A percentile compares a stretch with the other conserved stretches of the same genome.
Evolutionary conservation across 2,113 vertebrate species (phyloP).

Genomic region (Rissa tridactyla): DNA sequence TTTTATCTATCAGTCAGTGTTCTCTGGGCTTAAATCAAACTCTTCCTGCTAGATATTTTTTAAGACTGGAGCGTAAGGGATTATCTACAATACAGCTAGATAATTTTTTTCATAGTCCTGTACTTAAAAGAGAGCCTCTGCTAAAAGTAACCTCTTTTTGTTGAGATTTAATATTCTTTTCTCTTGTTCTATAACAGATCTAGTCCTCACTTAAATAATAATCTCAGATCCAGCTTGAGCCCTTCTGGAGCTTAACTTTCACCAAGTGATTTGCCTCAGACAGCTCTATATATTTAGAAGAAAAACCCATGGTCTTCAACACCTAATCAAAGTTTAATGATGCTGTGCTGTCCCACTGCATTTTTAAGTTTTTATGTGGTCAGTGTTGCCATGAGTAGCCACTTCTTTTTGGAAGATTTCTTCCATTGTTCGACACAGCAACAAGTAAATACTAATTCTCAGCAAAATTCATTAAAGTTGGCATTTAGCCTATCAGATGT

Average conservation of each 20-base stretch:
- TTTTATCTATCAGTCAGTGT: not conserved
- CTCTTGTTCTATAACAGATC: not conserved
- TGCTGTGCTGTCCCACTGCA: not conserved
- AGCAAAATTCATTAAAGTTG: not conserved
- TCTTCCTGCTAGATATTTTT: not conserved
- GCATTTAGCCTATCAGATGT: not conserved
- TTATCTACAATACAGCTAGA: not conserved
- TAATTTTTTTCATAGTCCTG: not conserved
- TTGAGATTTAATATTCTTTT: not conserved
- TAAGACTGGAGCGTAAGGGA: not conserved
- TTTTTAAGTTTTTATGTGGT: not conserved
- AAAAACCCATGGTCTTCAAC: not conserved
- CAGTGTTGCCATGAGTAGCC: not conserved
- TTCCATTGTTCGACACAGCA: not conserved
- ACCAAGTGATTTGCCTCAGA: not conserved
- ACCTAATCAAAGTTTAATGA: not conserved
- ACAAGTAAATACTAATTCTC: not conserved
- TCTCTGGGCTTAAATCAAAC: not conserved
- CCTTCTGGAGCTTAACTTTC: not conserved
- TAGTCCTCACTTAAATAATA: not conserved
- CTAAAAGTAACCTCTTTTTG: not conserved
- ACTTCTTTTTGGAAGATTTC: not conserved
- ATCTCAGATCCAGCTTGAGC: not conserved
- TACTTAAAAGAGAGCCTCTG: not conserved
- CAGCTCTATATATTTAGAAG: not conserved